phyloP scores from a whole-genome alignment of 2,113 vertebrate species.

The Megalops atlanticus region DNA sequence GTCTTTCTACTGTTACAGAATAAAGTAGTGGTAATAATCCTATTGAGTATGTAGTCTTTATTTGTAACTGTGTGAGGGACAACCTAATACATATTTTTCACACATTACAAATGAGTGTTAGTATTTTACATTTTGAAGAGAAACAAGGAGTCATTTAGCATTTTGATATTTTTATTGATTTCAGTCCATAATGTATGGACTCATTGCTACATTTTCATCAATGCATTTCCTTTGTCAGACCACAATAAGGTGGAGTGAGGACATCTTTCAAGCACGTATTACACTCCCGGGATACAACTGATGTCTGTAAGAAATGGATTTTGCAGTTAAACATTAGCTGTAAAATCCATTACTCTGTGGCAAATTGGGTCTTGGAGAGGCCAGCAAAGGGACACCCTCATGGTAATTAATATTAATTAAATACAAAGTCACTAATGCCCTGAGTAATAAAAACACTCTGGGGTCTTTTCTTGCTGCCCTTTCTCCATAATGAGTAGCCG shows the following conservation, averaged over 20 bases:
- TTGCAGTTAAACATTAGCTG: background rate
- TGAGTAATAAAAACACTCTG: background rate
- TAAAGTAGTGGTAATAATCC: background rate
- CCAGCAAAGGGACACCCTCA: background rate
- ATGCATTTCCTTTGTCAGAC: background rate
- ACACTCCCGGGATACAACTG: background rate
- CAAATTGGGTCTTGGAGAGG: background rate
- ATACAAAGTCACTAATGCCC: conserved; percentile 2
- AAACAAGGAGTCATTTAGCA: background rate
- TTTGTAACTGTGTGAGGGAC: background rate
- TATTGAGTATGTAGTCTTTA: background rate
- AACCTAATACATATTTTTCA: background rate
- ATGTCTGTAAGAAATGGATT: background rate
- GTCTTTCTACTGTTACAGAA: background rate
- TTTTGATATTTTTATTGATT: background rate
- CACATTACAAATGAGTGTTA: background rate
- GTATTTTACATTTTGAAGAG: background rate
- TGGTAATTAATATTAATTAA: background rate
- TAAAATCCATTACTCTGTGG: background rate
- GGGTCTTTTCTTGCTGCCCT: background rate
- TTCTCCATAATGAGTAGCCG: background rate
- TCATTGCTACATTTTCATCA: background rate
- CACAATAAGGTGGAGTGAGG: background rate
- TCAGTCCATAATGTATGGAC: background rate
- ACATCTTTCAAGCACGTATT: background rate